Conservation (phyloP, 2,113 vertebrate genomes). For the Carettochelys insculpta region DNA sequence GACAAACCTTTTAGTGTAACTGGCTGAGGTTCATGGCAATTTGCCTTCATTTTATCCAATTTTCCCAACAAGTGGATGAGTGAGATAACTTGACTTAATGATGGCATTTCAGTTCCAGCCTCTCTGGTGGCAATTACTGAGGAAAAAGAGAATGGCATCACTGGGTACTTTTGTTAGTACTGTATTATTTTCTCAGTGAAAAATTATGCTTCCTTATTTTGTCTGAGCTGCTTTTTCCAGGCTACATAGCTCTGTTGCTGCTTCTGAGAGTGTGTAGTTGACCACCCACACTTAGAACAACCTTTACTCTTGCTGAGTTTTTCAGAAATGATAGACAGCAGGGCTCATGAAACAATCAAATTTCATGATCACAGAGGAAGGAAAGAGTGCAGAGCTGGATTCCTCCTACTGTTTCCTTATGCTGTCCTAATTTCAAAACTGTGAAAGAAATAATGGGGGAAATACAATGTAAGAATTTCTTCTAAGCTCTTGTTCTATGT, state of each 20-base stretch:
- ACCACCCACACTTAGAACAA: constrained; percentile 70
- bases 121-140: constrained; percentile 55
- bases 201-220: constrained; percentile 55
- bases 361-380: constrained; percentile 70
- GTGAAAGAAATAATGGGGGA: constrained; percentile 66
- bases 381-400: constrained; percentile 53
- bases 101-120: constrained; percentile 51
- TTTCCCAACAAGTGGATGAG: constrained; percentile 34
- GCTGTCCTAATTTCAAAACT: constrained; percentile 75
- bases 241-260: constrained; percentile 51
- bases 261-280: constrained; percentile 42
- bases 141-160: constrained; percentile 31
- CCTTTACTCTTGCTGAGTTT: constrained; percentile 64
- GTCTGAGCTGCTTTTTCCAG: constrained; percentile 43
- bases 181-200: constrained; percentile 67
- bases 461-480: constrained; percentile 57
- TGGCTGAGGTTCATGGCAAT: constrained; percentile 32
- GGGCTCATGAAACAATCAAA: constrained; percentile 66
- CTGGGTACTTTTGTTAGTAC: constrained; percentile 58
- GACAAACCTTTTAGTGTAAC: not conserved
- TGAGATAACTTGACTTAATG: constrained; percentile 57
- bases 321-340: constrained; percentile 66
- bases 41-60: constrained; percentile 45
- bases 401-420: constrained; percentile 64
- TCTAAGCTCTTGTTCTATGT: constrained; percentile 43